phyloP scores from a whole-genome alignment of 1,140 invertebrate genomes.

The Papilio glaucus region DNA sequence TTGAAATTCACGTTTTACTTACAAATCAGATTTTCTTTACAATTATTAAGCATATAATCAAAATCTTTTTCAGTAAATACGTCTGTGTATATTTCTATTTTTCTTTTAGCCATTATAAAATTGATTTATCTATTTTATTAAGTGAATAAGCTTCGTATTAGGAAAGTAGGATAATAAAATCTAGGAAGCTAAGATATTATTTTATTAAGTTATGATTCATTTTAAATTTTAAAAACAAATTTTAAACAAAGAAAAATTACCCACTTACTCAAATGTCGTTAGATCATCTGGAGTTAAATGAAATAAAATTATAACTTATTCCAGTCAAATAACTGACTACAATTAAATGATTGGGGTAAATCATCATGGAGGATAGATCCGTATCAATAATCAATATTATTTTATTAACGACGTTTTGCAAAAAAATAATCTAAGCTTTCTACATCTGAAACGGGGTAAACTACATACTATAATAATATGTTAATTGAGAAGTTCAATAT shows the following conservation, averaged over 20 bases:
- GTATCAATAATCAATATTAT: too few species aligned
- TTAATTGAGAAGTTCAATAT: too few species aligned
- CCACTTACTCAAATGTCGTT: too few species aligned
- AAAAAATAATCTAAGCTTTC: too few species aligned
- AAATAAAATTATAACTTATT: too few species aligned
- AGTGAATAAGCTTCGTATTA: not conserved
- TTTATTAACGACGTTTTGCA: too few species aligned
- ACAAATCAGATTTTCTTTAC: constrained; percentile 64
- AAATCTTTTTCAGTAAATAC: constrained; percentile 67
- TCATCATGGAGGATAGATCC: too few species aligned
- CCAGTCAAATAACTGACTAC: too few species aligned
- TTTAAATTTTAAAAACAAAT: not conserved
- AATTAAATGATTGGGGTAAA: too few species aligned
- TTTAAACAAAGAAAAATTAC: not conserved
- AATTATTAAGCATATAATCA: constrained; percentile 53
- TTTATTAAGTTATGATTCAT: not conserved
- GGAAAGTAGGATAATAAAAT: constrained; percentile 1
- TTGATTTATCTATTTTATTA: constrained; percentile 1
- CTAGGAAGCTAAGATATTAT: constrained; percentile 38
- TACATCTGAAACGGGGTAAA: too few species aligned
- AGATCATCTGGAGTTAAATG: too few species aligned
- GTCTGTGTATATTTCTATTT: constrained; percentile 68
- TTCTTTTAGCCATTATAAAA: constrained; percentile 64
- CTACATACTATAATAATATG: too few species aligned
- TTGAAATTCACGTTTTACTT: constrained; percentile 54